A percentile compares a stretch with the other conserved stretches of the same genome.
Evolutionary conservation across 2,797 vertebrate species (phyloP).

Genomic region (Eospalax fontanierii): DNA sequence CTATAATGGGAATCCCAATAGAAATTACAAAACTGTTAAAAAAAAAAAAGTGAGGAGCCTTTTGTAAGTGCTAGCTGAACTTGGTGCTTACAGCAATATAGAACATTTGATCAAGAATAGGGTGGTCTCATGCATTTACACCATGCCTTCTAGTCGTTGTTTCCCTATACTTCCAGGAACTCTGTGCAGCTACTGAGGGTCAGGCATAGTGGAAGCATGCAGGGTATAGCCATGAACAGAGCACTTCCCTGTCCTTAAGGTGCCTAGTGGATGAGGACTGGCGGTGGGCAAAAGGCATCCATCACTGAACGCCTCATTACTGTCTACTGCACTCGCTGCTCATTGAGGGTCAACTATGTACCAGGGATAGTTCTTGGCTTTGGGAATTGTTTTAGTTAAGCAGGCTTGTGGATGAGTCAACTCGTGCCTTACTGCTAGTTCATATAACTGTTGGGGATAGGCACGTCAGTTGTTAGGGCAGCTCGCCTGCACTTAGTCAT

Average conservation of each 20-base stretch:
- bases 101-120: background rate
- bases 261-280: background rate
- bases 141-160: background rate
- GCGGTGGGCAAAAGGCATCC: background rate
- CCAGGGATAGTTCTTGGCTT: constrained; percentile 1
- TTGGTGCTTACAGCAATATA: background rate
- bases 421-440: constrained; percentile 43
- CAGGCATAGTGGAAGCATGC: background rate
- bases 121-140: background rate
- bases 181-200: background rate
- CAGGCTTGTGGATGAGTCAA: constrained; percentile 40
- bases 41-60: background rate
- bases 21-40: background rate
- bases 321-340: background rate
- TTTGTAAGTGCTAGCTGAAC: background rate
- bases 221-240: background rate
- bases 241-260: background rate
- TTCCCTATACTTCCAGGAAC: background rate
- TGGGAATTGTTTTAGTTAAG: constrained; percentile 16
- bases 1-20: background rate
- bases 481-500: constrained; percentile 45
- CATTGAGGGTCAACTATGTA: background rate
- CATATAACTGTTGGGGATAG: constrained; percentile 13
- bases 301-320: background rate
- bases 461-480: constrained; percentile 35